Conservation (phyloP, 2,113 vertebrate genomes). For the Montifringilla adamsi region DNA sequence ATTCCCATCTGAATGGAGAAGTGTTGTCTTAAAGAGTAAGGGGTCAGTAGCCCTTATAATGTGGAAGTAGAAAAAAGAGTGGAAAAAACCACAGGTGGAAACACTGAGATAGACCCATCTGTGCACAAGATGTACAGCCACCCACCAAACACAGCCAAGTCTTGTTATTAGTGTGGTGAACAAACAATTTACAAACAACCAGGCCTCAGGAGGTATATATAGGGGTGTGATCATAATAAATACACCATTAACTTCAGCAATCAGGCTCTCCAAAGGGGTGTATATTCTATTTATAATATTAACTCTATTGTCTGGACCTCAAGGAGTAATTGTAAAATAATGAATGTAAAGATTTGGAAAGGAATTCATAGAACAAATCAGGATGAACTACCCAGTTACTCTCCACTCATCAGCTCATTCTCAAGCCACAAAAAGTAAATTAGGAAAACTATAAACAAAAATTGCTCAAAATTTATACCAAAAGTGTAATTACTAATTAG, state of each 20-base stretch:
- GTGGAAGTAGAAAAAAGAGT: not conserved
- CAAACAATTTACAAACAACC: not conserved
- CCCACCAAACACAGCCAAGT: not conserved
- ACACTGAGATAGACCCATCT: rapidly evolving
- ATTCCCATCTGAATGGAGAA: not conserved
- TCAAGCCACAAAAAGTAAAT: not conserved
- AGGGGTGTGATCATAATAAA: not conserved
- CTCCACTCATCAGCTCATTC: not conserved
- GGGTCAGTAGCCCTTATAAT: not conserved
- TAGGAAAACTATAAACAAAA: not conserved
- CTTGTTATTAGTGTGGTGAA: not conserved
- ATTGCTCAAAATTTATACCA: not conserved
- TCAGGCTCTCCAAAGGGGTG: not conserved
- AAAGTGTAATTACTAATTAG: not conserved
- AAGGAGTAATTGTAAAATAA: not conserved
- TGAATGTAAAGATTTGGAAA: not conserved
- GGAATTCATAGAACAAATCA: not conserved
- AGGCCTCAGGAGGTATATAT: not conserved
- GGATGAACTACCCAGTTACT: not conserved
- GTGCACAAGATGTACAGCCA: not conserved
- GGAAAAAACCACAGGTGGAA: not conserved
- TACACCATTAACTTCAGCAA: not conserved
- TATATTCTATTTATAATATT: not conserved
- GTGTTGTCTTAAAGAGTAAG: not conserved
- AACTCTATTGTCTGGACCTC: not conserved